Evolutionary conservation across 2,797 vertebrate genomes (phyloP), one percentile per base, ranked within the genome.

Genomic region (Phoebastria nigripes): DNA sequence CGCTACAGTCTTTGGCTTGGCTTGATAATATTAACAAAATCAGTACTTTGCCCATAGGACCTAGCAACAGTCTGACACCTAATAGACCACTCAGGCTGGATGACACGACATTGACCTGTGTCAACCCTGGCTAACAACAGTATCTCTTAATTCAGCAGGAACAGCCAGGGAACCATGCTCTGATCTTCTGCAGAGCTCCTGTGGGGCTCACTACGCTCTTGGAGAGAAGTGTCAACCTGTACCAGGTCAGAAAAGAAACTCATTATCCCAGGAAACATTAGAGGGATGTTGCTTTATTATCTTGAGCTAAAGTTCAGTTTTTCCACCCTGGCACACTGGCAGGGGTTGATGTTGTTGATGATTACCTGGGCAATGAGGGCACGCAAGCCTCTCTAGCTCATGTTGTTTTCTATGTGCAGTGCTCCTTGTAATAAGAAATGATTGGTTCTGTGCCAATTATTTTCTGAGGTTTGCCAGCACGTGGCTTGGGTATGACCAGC

Each of bases 221-320:
- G 65, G 46, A 86, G 37, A 90, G 44, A 80, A 77, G 47, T 14
- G 39, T 24, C 54, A 78, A 69, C 31, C 41, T 54, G 49, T 84
- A 61, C 56, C 70, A 65, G 54, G 46, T 89, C 80, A 94, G 56
- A 74, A 9, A 78, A 91, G 44, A 92, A 91, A 82, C 19, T 90
- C 4, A 0, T 79, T 76, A 81, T 46, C 65, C 66, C 24, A 81
- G 77, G 42, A 76, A 69, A 65, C 25, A 4, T 88, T 28, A 65
- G 61, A 71, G 12, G 56, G 24, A 37, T 62, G 49, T 80, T 52
- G 18, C 37, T 90, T 91, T 54, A 90, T 81, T 89, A 84, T 19
- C 58, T 87, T 58, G 46, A 82, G 62, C 35, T 84, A 62, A 96
- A 96, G 88, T 96, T 79, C 93, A 87, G 54, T 37, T 83, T 90